phyloP scores from a whole-genome alignment of 2,888 invertebrate species.

The Brassicogethes aeneus region DNA sequence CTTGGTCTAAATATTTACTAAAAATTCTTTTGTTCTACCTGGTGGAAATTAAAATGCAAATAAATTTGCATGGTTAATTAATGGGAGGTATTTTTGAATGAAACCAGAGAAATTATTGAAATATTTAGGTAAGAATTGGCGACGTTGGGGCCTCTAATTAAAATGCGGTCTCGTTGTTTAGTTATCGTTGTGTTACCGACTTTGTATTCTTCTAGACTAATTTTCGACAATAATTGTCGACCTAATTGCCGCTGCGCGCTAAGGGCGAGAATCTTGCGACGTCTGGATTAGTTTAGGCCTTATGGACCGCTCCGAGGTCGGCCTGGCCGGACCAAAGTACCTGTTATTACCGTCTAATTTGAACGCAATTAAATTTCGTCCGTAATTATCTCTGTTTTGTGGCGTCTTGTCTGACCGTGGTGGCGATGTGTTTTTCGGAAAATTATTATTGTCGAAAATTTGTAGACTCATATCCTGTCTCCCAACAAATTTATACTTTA shows the following conservation, averaged over 20 bases:
- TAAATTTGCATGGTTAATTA: not conserved
- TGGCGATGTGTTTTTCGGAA: slow-evolving; percentile 22
- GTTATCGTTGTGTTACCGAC: slow-evolving; percentile 13
- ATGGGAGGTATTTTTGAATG: not conserved
- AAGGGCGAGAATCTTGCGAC: slow-evolving; percentile 18
- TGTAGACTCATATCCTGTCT: slow-evolving; percentile 21
- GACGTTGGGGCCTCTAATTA: slow-evolving; percentile 23
- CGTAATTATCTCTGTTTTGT: slow-evolving; percentile 41
- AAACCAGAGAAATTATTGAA: slow-evolving; percentile 17
- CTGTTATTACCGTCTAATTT: slow-evolving; percentile 40
- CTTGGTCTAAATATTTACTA: too few species aligned
- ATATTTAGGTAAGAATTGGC: slow-evolving; percentile 18
- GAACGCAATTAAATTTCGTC: slow-evolving; percentile 38
- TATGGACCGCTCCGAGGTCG: slow-evolving; percentile 4
- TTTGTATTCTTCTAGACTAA: slow-evolving; percentile 31
- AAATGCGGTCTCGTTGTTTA: slow-evolving; percentile 14
- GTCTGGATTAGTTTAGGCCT: not conserved
- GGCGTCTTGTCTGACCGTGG: slow-evolving; percentile 34
- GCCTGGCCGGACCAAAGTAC: slow-evolving; percentile 31
- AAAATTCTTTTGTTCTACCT: slow-evolving; percentile 1
- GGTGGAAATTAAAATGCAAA: not conserved
- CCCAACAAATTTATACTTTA: slow-evolving; percentile 8
- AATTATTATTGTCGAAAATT: slow-evolving; percentile 23
- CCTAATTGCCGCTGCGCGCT: slow-evolving; percentile 27
- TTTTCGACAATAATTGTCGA: slow-evolving; percentile 36